Evolutionary conservation across 2,113 vertebrate species (phyloP), one percentile per base, ranked within the genome.

Genomic region (Salvelinus namaycush): DNA sequence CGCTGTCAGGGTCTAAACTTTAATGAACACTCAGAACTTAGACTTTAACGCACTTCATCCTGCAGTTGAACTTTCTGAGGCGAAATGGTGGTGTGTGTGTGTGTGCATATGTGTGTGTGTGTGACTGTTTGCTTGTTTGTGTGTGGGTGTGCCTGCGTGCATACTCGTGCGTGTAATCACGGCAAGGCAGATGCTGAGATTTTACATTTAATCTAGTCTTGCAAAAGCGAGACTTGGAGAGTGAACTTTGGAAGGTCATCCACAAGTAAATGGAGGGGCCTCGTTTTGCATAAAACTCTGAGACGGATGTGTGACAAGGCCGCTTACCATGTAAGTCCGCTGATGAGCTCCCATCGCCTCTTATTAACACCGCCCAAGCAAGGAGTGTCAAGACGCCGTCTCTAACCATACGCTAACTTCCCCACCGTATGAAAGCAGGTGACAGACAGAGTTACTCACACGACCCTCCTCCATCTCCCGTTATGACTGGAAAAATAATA

Each of bases 401-500:
- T 44, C 9, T 12, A 44, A 44, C 9, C 39, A 44, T 86, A 89
- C 87, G 87, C 86, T 88, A 65, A 79, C 86, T 89, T 76, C 85
- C 83, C 81, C 18, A 76, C 79, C 84, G 84, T 92, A 93, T 93
- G 87, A 92, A 94, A 93, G 91, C 87, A 87, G 90, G 92, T 96
- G 96, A 96, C 95, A 95, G 92, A 90, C 91, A 91, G 91, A 92
- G 91, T 95, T 96, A 95, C 94, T 93, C 93, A 95, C 94, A 95
- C 82, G 76, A 44, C 92, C 39, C 88, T 49, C 77, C 76, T 86
- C 87, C 87, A 87, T 90, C 87, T 86, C 88, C 87, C 75, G 77
- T 86, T 88, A 87, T 73, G 79, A 87, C 82, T 85, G 74, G 83
- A 91, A 93, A 96, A 93, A 91, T 80, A 90, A 87, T 74, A 82